Percentiles rank a stretch among this genome's conserved stretches.
These are phyloP conservation scores for Nannoperca obscura DNA, from an alignment of 2,797 vertebrate genomes.

Conservation along the genomic window DNA sequence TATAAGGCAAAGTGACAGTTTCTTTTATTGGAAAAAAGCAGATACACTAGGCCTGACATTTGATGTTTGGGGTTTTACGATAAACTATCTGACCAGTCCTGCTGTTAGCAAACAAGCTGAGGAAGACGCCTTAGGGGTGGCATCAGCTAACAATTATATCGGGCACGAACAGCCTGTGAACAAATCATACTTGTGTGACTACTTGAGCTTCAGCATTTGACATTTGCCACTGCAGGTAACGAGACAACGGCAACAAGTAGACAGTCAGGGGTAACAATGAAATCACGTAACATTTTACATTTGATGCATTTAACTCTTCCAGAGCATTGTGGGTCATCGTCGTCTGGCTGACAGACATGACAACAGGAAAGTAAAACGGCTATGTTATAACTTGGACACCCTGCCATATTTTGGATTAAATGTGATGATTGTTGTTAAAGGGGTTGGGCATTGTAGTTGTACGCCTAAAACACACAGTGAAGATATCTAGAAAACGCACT, in stretches of 20 bases:
- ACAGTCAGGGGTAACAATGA: neutral
- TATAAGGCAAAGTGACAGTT: neutral
- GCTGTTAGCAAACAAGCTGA: neutral
- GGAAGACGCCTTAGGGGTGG: neutral
- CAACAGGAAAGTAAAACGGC: neutral
- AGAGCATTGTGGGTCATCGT: neutral
- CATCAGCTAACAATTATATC: neutral
- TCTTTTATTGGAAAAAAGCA: neutral
- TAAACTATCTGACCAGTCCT: neutral
- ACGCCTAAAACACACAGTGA: neutral
- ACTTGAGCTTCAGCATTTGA: neutral
- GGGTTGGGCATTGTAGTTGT: neutral
- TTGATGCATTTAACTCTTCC: neutral
- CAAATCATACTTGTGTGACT: neutral
- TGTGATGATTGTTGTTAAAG: neutral
- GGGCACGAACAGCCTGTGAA: neutral
- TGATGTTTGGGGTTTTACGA: neutral
- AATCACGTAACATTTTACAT: neutral
- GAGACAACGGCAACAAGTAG: neutral
- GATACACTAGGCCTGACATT: neutral
- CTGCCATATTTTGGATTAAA: neutral
- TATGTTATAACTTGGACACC: neutral
- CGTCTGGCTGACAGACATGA: neutral
- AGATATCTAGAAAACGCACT: conserved; percentile 16
- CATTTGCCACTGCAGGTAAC: neutral